Conservation (phyloP, 2,797 vertebrate genomes). For the Sebastes alutus region DNA sequence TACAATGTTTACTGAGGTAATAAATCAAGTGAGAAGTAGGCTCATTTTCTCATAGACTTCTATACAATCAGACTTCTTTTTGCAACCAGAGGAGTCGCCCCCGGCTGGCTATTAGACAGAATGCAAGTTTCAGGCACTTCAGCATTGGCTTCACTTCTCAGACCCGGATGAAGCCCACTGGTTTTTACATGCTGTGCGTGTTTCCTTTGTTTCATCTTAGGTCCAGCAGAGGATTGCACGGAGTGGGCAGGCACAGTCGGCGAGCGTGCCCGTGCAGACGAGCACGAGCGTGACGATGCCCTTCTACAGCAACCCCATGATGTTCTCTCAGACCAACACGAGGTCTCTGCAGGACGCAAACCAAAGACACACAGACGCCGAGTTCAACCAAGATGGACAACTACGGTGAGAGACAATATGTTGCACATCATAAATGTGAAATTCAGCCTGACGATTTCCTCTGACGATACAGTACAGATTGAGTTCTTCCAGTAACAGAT, state of each 20-base stretch:
- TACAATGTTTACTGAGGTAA: no score
- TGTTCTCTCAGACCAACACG: slow-evolving; percentile 83
- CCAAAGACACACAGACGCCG: slow-evolving; percentile 78
- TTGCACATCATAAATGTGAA: background rate
- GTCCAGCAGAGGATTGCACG: slow-evolving; percentile 69
- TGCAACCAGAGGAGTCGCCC: no score
- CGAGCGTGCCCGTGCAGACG: slow-evolving; percentile 77
- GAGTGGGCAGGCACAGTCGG: slow-evolving; percentile 74
- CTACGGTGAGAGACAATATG: slow-evolving; percentile 78
- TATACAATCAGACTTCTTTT: no score
- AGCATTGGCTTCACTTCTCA: no score
- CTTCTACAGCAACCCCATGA: slow-evolving; percentile 86
- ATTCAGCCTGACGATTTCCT: background rate
- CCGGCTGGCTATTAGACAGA: no score
- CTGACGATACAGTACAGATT: background rate
- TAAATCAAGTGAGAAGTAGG: no score
- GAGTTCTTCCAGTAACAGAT: slow-evolving; percentile 5
- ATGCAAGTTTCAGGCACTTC: no score
- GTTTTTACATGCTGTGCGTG: background rate
- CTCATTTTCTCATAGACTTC: no score
- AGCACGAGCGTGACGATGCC: slow-evolving; percentile 83
- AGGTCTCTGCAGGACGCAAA: slow-evolving; percentile 75
- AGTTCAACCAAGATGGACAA: slow-evolving; percentile 83
- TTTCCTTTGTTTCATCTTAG: slow-evolving; percentile 10
- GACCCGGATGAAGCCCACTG: no score